Percentiles rank a stretch among this genome's conserved stretches.
Evolutionary conservation across 64 coral and sea anemone species (phyloP).

Genomic region (Stichodactyla helianthus): DNA sequence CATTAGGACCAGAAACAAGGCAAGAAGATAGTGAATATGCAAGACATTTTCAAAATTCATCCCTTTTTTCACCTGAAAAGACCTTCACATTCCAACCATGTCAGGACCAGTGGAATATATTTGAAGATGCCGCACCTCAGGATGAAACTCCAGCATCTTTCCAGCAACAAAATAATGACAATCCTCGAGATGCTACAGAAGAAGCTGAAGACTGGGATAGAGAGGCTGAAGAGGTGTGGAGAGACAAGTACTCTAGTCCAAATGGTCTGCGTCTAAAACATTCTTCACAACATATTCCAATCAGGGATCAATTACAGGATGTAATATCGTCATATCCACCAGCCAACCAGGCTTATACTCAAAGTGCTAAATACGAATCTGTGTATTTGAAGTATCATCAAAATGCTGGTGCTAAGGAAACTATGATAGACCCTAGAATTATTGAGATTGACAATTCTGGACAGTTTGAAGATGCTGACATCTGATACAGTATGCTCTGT

Average conservation of each 20-base stretch:
- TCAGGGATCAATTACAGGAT: slow-evolving; percentile 64
- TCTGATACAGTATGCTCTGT: not conserved
- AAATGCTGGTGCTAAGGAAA: not conserved
- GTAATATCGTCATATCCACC: slow-evolving; percentile 76
- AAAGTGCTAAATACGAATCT: slow-evolving; percentile 80
- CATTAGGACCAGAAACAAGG: not conserved
- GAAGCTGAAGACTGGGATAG: slow-evolving; percentile 84
- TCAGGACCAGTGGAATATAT: slow-evolving; percentile 21
- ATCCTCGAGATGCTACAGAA: not conserved
- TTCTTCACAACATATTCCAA: not conserved
- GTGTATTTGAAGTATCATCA: slow-evolving; percentile 11
- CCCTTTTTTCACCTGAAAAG: not conserved
- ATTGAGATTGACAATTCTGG: slow-evolving; percentile 27
- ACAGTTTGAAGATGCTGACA: slow-evolving; percentile 98
- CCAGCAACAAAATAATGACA: not conserved
- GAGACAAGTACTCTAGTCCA: not conserved
- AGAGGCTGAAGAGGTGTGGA: slow-evolving; percentile 61
- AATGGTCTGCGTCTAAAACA: not conserved
- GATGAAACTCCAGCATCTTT: not conserved
- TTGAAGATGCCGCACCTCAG: slow-evolving; percentile 65
- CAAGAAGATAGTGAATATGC: not conserved
- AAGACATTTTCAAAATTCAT: not conserved
- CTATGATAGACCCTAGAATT: not conserved
- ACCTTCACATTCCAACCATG: not conserved
- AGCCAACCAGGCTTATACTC: slow-evolving; percentile 67